These are phyloP conservation scores for Silurus glanis DNA, from an alignment of 2,113 vertebrate species.

Conservation along the genomic window DNA sequence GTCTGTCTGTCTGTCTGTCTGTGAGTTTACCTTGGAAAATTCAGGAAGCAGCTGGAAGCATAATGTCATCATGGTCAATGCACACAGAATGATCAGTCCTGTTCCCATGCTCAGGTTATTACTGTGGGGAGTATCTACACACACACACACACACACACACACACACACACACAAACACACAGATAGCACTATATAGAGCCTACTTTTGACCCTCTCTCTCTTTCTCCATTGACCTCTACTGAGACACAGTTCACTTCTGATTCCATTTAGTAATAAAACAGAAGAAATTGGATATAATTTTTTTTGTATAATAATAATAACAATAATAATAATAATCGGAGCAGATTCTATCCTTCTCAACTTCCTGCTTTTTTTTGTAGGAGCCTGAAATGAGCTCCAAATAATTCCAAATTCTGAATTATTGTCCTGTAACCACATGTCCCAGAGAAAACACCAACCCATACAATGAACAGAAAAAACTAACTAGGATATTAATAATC, in stretches of 20 bases:
- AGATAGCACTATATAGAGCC: background rate
- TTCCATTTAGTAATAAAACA: background rate
- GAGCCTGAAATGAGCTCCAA: background rate
- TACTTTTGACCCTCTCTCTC: background rate
- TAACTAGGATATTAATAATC: background rate
- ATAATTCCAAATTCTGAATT: background rate
- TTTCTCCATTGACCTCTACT: background rate
- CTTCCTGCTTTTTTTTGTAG: background rate
- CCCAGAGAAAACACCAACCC: background rate
- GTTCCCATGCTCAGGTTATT: background rate
- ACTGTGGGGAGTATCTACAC: background rate
- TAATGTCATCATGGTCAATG: background rate
- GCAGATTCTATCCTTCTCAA: background rate
- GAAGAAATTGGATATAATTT: background rate
- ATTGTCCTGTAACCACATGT: background rate
- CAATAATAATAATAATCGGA: too few relatives aligned
- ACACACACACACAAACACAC: background rate
- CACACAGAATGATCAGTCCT: background rate
- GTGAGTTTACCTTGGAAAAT: background rate
- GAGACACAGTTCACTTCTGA: constrained; percentile 8
- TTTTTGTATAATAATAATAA: background rate
- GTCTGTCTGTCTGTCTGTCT: too few relatives aligned
- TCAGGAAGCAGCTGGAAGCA: background rate
- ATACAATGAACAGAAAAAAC: background rate
- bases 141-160: constrained; percentile 9